These are phyloP conservation scores for Troides oblongomaculatus DNA, from an alignment of 2,888 invertebrate species.

Conservation along the genomic window DNA sequence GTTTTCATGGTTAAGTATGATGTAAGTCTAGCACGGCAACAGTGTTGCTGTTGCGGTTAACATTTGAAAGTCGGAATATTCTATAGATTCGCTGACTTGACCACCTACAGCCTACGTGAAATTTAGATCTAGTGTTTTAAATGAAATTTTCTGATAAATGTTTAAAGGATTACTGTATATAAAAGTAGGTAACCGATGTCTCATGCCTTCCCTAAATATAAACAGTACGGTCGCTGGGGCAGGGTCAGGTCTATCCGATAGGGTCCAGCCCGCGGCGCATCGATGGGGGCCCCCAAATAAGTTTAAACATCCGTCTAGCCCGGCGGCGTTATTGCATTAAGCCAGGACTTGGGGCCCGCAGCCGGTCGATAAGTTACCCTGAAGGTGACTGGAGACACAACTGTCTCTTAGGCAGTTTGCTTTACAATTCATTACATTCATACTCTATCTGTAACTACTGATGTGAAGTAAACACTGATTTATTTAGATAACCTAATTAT, in stretches of 20 bases:
- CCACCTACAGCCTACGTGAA: too few relatives aligned
- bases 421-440: background rate
- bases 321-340: conserved; percentile 40
- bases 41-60: too few relatives aligned
- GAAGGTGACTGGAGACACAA: conserved; percentile 31
- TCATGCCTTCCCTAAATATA: background rate
- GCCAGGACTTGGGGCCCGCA: conserved; percentile 32
- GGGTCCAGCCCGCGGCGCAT: conserved; percentile 19
- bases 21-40: too few relatives aligned
- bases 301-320: conserved; percentile 40
- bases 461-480: too few relatives aligned
- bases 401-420: conserved; percentile 31
- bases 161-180: too few relatives aligned
- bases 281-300: conserved; percentile 37
- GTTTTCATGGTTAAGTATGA: too few relatives aligned
- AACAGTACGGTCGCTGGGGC: background rate
- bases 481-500: too few relatives aligned
- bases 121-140: too few relatives aligned
- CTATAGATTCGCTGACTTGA: too few relatives aligned
- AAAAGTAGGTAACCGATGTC: background rate
- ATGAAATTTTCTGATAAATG: too few relatives aligned
- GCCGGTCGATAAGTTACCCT: conserved; percentile 31
- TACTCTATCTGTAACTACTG: too few relatives aligned
- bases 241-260: conserved; percentile 8
- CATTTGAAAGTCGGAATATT: too few relatives aligned